Conservation (phyloP, 2,113 vertebrate genomes). For the Mus pahari region DNA sequence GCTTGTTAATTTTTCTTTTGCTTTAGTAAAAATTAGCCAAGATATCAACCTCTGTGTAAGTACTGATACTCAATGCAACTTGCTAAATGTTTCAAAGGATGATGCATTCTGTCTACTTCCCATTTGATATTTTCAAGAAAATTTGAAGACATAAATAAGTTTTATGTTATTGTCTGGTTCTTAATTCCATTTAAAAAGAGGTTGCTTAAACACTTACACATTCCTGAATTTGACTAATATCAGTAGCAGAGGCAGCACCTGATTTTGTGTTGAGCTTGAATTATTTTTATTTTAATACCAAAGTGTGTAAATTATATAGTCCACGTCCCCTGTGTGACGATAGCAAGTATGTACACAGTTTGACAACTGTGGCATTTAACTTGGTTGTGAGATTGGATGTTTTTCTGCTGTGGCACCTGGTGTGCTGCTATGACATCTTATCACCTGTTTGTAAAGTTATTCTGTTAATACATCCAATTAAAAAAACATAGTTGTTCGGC, state of each 20-base stretch:
- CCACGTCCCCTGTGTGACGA: not conserved
- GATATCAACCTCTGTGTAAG: not conserved
- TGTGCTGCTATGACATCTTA: not conserved
- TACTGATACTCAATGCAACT: not conserved
- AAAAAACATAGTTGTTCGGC: not conserved
- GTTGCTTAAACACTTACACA: not conserved
- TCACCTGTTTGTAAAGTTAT: not conserved
- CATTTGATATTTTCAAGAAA: not conserved
- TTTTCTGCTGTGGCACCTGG: not conserved
- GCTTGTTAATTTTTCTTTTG: not conserved
- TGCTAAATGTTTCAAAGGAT: not conserved
- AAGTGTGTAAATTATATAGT: not conserved
- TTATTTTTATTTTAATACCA: conserved; percentile 5
- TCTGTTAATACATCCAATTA: not conserved
- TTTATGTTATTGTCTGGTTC: not conserved
- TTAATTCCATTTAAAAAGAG: not conserved
- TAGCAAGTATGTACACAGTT: not conserved
- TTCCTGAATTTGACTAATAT: not conserved
- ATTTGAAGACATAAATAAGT: not conserved
- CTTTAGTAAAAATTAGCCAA: not conserved
- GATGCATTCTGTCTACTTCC: not conserved
- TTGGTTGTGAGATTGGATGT: not conserved
- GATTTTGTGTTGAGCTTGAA: not conserved
- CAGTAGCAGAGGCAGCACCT: not conserved
- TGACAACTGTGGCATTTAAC: not conserved